Conservation (phyloP, 2,797 vertebrate genomes). For the Mycteria americana region DNA sequence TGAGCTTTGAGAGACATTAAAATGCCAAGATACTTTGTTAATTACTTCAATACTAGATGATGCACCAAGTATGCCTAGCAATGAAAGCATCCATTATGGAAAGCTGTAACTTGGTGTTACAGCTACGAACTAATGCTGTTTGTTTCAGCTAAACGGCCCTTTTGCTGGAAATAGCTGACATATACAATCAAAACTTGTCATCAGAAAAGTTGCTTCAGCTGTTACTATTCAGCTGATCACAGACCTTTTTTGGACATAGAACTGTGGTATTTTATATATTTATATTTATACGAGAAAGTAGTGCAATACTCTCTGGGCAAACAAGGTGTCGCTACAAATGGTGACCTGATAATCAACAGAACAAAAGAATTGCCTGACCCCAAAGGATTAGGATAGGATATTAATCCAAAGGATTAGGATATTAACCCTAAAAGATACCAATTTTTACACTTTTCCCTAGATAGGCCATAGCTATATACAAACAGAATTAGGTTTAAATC, state of each 20-base stretch:
- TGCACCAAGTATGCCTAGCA: background rate
- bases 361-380: background rate
- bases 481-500: background rate
- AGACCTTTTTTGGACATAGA: background rate
- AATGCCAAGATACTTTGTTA: background rate
- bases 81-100: background rate
- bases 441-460: background rate
- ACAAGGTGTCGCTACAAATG: background rate
- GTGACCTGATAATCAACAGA: background rate
- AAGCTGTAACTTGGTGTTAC: background rate
- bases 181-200: background rate
- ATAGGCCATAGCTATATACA: background rate
- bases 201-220: background rate
- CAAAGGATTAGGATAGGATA: background rate
- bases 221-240: background rate
- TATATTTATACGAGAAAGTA: background rate
- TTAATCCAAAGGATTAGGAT: background rate
- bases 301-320: background rate
- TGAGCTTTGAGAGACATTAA: slow-evolving; percentile 33
- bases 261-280: background rate
- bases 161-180: background rate
- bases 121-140: background rate
- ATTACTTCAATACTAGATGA: slow-evolving; percentile 23
- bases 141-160: background rate
- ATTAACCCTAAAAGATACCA: background rate